These are phyloP conservation scores for Eueremaeus valkanovi DNA, from an alignment of 2,888 invertebrate genomes.

Conservation along the genomic window DNA sequence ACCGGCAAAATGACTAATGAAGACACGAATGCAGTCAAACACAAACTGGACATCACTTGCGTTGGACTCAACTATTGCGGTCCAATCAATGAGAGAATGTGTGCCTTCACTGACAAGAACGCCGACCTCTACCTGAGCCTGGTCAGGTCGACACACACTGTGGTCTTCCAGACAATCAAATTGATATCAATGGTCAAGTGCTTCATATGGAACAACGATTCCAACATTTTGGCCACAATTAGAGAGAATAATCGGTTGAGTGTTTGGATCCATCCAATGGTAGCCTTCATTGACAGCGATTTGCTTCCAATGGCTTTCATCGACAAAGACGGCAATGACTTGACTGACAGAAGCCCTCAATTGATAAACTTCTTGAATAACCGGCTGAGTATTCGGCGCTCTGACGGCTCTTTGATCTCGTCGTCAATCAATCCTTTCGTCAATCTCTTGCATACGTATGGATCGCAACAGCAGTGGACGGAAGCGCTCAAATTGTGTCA, in stretches of 20 bases:
- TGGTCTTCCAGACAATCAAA: slow-evolving; percentile 65
- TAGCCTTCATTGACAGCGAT: slow-evolving; percentile 67
- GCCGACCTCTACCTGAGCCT: slow-evolving; percentile 72
- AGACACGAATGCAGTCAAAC: slow-evolving; percentile 7
- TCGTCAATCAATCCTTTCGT: slow-evolving; percentile 68
- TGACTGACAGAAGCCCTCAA: slow-evolving; percentile 73
- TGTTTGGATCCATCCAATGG: slow-evolving; percentile 75
- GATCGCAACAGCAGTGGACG: slow-evolving; percentile 74
- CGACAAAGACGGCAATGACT: slow-evolving; percentile 60
- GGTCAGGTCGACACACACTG: slow-evolving; percentile 64
- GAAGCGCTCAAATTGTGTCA: slow-evolving; percentile 76
- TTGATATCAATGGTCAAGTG: slow-evolving; percentile 67
- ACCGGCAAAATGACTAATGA: slow-evolving; percentile 55
- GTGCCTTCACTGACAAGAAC: slow-evolving; percentile 84
- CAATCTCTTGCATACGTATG: slow-evolving; percentile 61
- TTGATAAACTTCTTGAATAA: slow-evolving; percentile 78
- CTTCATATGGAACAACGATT: slow-evolving; percentile 67
- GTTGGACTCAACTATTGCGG: slow-evolving; percentile 74
- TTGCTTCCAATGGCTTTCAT: slow-evolving; percentile 62
- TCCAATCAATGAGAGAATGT: slow-evolving; percentile 68
- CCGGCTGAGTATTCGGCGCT: slow-evolving; percentile 74
- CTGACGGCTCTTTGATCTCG: slow-evolving; percentile 80
- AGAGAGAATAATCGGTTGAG: slow-evolving; percentile 67
- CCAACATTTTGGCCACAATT: slow-evolving; percentile 72
- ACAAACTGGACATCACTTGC: slow-evolving; percentile 67